Evolutionary conservation across 2,113 vertebrate species (phyloP), one percentile per base, ranked within the genome.

Genomic region (Acrocephalus arundinaceus): DNA sequence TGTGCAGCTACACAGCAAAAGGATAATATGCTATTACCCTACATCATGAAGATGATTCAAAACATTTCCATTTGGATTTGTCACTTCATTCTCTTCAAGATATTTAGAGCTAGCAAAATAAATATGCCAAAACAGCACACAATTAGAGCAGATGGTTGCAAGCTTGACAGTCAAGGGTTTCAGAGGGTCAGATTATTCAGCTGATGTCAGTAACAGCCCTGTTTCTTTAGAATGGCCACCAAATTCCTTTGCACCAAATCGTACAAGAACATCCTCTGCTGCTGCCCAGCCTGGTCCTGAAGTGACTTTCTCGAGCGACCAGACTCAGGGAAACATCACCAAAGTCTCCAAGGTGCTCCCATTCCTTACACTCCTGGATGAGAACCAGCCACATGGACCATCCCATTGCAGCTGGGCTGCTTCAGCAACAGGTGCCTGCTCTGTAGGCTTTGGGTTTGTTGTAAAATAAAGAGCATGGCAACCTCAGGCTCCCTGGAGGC

Each of bases 11-110:
- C 45, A 10, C 71, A 57, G 52, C 17, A 39, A 4, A 63, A 84
- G 15, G 11, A 52, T 2, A 1, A 41, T 35, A 48, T 0, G 7
- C 0, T 16, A 72, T 30, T 51, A 86, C 7, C 20, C 46, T 16
- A 18, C 28, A 28, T 8, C 2, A 0, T 15, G 7, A 85, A 89
- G 27, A 81, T 7, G 4, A 62, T 67, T 80, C 61, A 59, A 58
- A 86, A 55, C 1, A 37, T 41, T 63, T 13, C 30, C 27, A 25
- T 48, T n/a, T 11, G n/a, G 9, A 62, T 24, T 87, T 57, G 58
- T 33, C 41, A 54, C 66, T 11, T 58, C 55, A 33, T 6, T 72
- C 66, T 75, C 15, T 45, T 79, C 27, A 68, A 73, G 22, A 43
- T 27, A 57, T 31, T 52, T 22, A 71, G 3, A 54, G 37, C 7